Conservation (phyloP, 2,797 vertebrate species). For the Acanthopagrus latus region DNA sequence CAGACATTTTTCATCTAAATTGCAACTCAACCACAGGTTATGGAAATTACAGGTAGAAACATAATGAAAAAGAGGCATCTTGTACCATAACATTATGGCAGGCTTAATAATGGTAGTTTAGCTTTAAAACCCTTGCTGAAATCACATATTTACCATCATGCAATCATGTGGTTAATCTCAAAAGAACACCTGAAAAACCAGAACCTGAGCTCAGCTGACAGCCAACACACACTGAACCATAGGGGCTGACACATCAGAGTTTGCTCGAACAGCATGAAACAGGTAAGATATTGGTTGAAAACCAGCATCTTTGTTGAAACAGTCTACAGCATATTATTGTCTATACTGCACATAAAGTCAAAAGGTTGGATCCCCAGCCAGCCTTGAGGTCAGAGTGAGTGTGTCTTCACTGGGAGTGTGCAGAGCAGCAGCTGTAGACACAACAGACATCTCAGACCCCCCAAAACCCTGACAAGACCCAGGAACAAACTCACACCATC, state of each 20-base stretch:
- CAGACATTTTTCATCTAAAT: neutral
- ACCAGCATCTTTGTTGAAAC: neutral
- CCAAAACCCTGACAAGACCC: constrained; percentile 1
- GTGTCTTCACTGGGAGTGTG: constrained; percentile 40
- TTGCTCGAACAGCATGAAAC: neutral
- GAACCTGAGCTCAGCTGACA: neutral
- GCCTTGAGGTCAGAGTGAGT: constrained; percentile 3
- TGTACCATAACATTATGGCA: neutral
- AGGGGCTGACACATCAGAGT: neutral
- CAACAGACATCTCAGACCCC: constrained; percentile 28
- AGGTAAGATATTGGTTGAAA: neutral
- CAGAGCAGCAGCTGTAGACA: constrained; percentile 62
- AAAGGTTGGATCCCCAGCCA: neutral
- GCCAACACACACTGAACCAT: neutral
- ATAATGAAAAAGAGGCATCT: neutral
- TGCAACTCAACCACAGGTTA: neutral
- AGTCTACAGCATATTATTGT: neutral
- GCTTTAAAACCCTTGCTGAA: neutral
- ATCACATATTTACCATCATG: neutral
- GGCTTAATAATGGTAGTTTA: constrained; percentile 5
- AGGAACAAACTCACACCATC: constrained; percentile 12
- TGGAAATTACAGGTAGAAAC: neutral
- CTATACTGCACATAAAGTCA: neutral
- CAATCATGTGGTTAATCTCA: neutral
- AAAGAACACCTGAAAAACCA: neutral